Base-by-base conservation (phyloP, 2,797 vertebrate genomes). In the Aplochiton taeniatus region DNA sequence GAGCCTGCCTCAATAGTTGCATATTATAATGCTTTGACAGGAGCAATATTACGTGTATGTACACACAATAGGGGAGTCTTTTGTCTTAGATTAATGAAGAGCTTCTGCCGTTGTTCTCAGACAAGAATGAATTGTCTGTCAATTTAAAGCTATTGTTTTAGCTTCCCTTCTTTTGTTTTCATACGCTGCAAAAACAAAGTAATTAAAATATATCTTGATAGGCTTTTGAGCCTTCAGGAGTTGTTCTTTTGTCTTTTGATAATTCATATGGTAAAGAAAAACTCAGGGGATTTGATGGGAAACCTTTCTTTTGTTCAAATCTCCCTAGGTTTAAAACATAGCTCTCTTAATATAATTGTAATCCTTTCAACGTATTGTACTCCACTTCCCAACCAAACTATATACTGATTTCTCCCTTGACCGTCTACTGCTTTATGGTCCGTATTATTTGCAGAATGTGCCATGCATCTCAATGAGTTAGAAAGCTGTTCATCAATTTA, bases 1-100 rank as follows among this genome's bases (percentile, higher is more conserved):
- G 68, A 68, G 68, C 68, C 69, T 63, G 69, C 53, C 20, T 63
- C 63, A 66, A 67, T 58, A 51, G 19, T 69, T 73, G 48, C 51
- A 71, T 52, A n/a, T 74, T 66, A 77, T 80, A 80, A 66, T 65
- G 42, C 66, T 62, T 76, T 78, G 74, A 78, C 69, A 66, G 68
- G 66, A 17, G 67, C 72, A 67, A 80, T 87, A 84, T 84, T 67
- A 76, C 75, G 89, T 90, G 83, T 87, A 70, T 89, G 89, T 89
- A 88, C 84, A 77, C 88, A 87, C 75, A 53, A 31, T 64, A 56
- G 45, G 41, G 14, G 45, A 73, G n/a, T 58, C 75, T 79, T 88
- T 89, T 87, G 81, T 86, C 51, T 71, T 55, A 65, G 11, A 43
- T 57, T 77, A 73, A 81, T 83, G 67, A 80, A 75, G 63, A 80